These are phyloP conservation scores for Aphelinus certus DNA, from an alignment of 1,140 invertebrate species.

Conservation along the genomic window DNA sequence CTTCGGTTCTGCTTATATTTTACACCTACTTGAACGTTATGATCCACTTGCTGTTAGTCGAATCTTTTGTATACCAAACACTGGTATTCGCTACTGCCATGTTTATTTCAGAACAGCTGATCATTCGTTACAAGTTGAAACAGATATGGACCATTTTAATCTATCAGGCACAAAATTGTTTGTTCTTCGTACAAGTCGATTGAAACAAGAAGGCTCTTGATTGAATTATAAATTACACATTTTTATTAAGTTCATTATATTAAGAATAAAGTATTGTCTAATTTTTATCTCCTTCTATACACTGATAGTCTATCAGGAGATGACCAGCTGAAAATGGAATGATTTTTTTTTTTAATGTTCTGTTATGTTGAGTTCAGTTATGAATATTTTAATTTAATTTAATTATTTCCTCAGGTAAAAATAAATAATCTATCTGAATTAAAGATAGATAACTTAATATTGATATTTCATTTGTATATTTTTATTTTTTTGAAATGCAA, in stretches of 20 bases:
- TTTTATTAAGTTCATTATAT: no score
- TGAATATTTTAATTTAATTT: no score
- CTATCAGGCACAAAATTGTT: constrained; percentile 44
- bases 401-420: no score
- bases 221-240: no score
- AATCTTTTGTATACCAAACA: constrained; percentile 35
- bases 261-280: no score
- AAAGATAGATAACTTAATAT: neutral
- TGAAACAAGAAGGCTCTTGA: constrained; percentile 25
- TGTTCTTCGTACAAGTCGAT: constrained; percentile 40
- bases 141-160: constrained; percentile 48
- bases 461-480: neutral
- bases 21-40: constrained; percentile 53
- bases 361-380: no score
- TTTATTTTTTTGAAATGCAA: constrained; percentile 2
- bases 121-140: constrained; percentile 43
- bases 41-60: constrained; percentile 50
- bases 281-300: no score
- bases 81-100: constrained; percentile 51
- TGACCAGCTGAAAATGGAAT: no score
- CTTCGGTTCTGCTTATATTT: constrained; percentile 46
- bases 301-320: no score
- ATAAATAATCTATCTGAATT: no score
- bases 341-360: no score
- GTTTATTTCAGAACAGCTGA: constrained; percentile 51